phyloP scores from a whole-genome alignment of 2,113 vertebrate species.

The Sisor rabdophorus region DNA sequence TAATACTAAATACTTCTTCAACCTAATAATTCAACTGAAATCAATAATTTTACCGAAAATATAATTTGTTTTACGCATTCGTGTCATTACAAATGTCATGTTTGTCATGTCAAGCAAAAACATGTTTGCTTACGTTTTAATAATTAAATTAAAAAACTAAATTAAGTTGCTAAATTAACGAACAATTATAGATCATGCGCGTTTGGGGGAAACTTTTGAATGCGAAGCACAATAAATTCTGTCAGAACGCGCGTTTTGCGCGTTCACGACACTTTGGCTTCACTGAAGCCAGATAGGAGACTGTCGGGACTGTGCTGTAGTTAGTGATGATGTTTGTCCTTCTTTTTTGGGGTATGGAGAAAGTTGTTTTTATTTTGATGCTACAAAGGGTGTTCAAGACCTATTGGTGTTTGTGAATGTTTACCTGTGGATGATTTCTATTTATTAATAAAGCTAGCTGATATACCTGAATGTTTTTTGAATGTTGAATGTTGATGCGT shows the following conservation, averaged over 20 bases:
- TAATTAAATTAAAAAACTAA: too few relatives aligned
- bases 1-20: neutral
- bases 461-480: too few relatives aligned
- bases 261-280: neutral
- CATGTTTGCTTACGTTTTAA: too few relatives aligned
- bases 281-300: neutral
- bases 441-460: too few relatives aligned
- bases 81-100: too few relatives aligned
- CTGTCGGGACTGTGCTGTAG: neutral
- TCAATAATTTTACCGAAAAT: neutral
- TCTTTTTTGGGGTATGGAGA: neutral
- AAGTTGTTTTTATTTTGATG: neutral
- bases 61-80: neutral
- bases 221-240: too few relatives aligned
- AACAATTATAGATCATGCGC: too few relatives aligned
- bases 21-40: neutral
- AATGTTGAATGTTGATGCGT: neutral
- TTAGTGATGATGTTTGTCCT: neutral
- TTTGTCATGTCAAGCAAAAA: too few relatives aligned
- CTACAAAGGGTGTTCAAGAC: neutral
- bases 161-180: too few relatives aligned
- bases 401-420: neutral
- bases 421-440: too few relatives aligned
- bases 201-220: too few relatives aligned
- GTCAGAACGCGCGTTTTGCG: neutral